Base-by-base conservation (phyloP, 2,113 vertebrate species). In the Vulpes vulpes region DNA sequence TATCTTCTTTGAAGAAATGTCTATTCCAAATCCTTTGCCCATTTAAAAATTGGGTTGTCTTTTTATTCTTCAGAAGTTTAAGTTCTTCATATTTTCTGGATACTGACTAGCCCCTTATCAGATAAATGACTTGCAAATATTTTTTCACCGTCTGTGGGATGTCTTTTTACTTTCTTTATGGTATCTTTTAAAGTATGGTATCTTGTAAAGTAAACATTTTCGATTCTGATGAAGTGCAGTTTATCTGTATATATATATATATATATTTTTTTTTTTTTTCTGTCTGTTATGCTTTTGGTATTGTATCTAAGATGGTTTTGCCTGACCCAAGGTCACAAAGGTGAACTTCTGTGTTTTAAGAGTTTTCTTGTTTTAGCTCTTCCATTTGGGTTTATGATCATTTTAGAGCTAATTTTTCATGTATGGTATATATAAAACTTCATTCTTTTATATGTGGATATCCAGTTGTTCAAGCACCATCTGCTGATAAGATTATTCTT, bases 351-450 rank as follows among this genome's bases (percentile, higher is more conserved):
- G 3, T 80, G n/a, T 80, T 96, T 93, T 59, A 35, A 62, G 51
- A 60, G 71, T 65, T 87, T 51, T 59, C 14, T 64, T 62, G 32
- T 25, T 76, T 88, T 43, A 76, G 30, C 25, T 76, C 76, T 87
- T 76, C 65, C 8, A 22, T 89, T 92, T 93, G 79, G 25, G 71
- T 73, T 94, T 84, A 32, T 88, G 83, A 65, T 73, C 59, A 62
- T 84, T 86, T 95, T 83, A 78, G 49, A 93, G 74, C 86, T 59
- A 38, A 43, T 91, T 81, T 85, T 85, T 80, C 53, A 49, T 80
- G 9, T 71, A 35, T 35, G 32, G 27, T 74, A 17, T n/a, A 15
- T 62, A 27, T 8, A 64, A 57, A 78, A 78, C 27, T 79, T 90
- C 11, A 71, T 51, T 93, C 49, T 78, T 80, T 86, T 86, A 30